phyloP scores from a whole-genome alignment of 2,113 vertebrate species.

The Pampusana beccarii region DNA sequence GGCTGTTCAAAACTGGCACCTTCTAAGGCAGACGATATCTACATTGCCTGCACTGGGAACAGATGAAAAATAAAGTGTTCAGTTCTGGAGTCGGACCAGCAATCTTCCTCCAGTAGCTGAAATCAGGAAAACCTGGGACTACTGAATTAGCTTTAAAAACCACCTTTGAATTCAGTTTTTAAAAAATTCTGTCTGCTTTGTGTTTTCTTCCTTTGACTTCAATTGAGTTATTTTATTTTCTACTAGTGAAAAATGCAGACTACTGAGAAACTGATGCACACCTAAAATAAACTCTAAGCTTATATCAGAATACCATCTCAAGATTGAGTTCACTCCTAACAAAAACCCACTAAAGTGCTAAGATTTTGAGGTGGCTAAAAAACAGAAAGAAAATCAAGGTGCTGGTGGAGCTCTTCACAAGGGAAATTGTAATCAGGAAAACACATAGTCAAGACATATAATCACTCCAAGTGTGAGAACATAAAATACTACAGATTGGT shows the following conservation, averaged over 20 bases:
- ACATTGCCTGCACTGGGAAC: rapidly evolving
- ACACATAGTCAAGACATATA: not conserved
- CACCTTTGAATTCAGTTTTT: not conserved
- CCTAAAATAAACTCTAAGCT: not conserved
- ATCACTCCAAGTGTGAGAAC: not conserved
- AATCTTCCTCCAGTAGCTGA: not conserved
- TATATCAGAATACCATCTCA: not conserved
- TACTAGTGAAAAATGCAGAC: not conserved
- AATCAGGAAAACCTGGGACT: not conserved
- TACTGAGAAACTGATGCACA: not conserved
- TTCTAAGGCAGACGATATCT: not conserved
- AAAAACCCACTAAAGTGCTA: not conserved
- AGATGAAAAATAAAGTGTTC: not conserved
- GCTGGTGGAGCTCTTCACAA: not conserved
- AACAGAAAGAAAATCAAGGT: not conserved
- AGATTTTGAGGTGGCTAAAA: not conserved
- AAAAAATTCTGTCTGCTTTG: not conserved
- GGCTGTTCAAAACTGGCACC: not conserved
- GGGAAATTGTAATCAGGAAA: not conserved
- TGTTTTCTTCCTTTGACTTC: not conserved
- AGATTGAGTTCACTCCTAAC: rapidly evolving
- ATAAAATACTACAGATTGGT: not conserved
- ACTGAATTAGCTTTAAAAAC: not conserved
- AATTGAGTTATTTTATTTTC: not conserved
- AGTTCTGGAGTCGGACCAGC: not conserved